These are phyloP conservation scores for Dasypogon diadema DNA, from an alignment of 2,888 invertebrate genomes.

Conservation along the genomic window DNA sequence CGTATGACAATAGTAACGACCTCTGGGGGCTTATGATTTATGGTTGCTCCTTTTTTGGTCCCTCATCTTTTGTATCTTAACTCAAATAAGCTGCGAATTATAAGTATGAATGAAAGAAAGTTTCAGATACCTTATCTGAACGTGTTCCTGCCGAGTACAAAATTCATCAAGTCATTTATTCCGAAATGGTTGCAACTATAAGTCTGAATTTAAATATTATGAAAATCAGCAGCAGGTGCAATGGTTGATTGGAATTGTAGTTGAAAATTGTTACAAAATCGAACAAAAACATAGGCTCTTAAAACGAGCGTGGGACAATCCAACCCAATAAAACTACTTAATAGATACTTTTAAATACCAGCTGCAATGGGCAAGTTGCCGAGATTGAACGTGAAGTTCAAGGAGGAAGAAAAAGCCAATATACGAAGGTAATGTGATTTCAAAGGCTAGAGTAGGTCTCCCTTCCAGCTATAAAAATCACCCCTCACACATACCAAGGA, in stretches of 20 bases:
- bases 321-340: background rate
- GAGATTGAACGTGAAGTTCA: background rate
- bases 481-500: background rate
- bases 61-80: background rate
- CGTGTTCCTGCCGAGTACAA: background rate
- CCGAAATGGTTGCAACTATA: too few species aligned
- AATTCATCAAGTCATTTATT: slow-evolving; percentile 1
- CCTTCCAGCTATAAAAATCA: background rate
- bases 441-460: background rate
- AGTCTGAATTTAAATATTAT: too few species aligned
- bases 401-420: background rate
- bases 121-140: background rate
- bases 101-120: background rate
- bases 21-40: background rate
- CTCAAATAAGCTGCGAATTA: background rate
- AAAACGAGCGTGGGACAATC: background rate
- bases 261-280: too few species aligned
- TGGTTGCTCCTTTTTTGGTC: background rate
- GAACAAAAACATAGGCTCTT: too few species aligned
- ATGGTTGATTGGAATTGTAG: too few species aligned
- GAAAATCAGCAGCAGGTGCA: too few species aligned
- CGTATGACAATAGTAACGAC: background rate
- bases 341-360: background rate
- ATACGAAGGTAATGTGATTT: background rate
- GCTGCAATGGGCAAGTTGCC: background rate